These are phyloP conservation scores for Brachionus rubens DNA, from an alignment of 1,140 invertebrate genomes.

Conservation along the genomic window DNA sequence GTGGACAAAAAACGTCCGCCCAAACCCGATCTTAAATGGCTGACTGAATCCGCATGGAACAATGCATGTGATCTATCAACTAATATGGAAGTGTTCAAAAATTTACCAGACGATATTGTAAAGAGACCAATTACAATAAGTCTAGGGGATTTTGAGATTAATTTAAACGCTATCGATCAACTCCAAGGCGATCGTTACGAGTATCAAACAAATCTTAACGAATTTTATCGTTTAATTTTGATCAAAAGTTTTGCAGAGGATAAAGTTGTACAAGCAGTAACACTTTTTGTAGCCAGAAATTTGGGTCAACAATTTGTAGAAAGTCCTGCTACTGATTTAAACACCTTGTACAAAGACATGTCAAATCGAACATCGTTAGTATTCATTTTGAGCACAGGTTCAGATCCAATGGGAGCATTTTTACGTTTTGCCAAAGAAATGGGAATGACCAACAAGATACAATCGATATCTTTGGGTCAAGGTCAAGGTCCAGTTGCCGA, in stretches of 20 bases:
- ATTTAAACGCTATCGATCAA: constrained; percentile 6
- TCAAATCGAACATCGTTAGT: constrained; percentile 57
- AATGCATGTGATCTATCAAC: constrained; percentile 53
- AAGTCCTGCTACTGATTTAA: constrained; percentile 68
- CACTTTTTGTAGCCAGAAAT: constrained; percentile 72
- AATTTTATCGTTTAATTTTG: constrained; percentile 60
- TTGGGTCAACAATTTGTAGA: constrained; percentile 76
- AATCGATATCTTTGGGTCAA: constrained; percentile 63
- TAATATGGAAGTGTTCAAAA: constrained; percentile 52
- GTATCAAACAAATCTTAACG: constrained; percentile 2
- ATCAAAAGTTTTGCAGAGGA: constrained; percentile 58
- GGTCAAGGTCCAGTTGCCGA: constrained; percentile 61
- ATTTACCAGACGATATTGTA: constrained; percentile 53
- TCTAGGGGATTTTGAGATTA: constrained; percentile 6
- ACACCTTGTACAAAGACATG: constrained; percentile 67
- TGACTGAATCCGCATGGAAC: constrained; percentile 52
- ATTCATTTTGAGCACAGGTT: constrained; percentile 60
- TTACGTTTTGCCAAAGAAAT: constrained; percentile 68
- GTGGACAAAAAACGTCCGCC: constrained; percentile 55
- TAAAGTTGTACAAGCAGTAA: constrained; percentile 69
- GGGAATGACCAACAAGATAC: constrained; percentile 58
- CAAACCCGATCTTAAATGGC: constrained; percentile 54
- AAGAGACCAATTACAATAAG: neutral
- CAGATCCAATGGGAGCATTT: constrained; percentile 66
- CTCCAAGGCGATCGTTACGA: neutral